Percentiles rank a stretch among this genome's conserved stretches.
Conservation (phyloP, 2,113 vertebrate species). For the Lontra canadensis region DNA sequence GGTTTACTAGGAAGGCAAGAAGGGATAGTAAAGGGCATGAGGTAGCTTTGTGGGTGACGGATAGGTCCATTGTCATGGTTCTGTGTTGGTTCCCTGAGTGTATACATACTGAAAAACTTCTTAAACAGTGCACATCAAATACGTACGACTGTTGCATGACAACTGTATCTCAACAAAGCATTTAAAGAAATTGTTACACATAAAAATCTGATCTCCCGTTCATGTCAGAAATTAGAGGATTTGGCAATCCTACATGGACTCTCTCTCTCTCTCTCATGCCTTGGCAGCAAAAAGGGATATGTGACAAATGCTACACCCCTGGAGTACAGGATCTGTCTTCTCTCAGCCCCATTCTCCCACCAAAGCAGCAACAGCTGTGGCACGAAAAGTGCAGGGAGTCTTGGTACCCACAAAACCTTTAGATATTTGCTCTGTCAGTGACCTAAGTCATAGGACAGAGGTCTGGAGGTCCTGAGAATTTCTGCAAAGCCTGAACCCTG, state of each 20-base stretch:
- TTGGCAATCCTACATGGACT: neutral
- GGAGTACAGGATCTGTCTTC: neutral
- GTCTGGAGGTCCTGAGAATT: neutral
- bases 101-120: neutral
- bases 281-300: neutral
- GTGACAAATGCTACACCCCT: neutral
- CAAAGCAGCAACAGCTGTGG: neutral
- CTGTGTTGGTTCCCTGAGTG: neutral
- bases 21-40: neutral
- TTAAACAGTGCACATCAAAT: neutral
- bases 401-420: neutral
- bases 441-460: neutral
- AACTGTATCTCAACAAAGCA: neutral
- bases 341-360: neutral
- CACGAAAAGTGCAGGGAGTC: neutral
- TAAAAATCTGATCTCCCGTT: conserved; percentile 12
- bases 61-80: neutral
- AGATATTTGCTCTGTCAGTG: neutral
- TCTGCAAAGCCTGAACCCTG: neutral
- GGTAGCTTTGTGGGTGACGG: neutral
- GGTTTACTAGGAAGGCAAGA: neutral
- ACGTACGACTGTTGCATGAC: neutral
- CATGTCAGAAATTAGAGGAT: conserved; percentile 30
- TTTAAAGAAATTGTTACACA: neutral
- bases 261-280: neutral